phyloP scores from a whole-genome alignment of 2,888 invertebrate species.

The Halocaridina rubra region DNA sequence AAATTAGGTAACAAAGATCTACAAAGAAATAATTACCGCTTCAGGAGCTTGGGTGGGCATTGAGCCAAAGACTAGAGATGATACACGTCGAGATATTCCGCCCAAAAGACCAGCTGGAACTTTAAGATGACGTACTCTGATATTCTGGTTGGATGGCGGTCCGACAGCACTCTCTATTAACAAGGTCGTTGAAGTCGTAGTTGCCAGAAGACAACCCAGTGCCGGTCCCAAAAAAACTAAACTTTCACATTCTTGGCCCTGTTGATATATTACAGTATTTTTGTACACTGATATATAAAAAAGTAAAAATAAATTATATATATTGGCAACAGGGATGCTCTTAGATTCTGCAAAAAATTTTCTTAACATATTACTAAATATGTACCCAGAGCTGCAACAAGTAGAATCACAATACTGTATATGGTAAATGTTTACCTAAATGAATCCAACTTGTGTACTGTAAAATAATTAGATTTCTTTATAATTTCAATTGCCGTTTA shows the following conservation, averaged over 20 bases:
- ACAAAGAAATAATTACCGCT: slow-evolving; percentile 63
- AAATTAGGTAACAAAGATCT: slow-evolving; percentile 15
- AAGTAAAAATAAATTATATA: too few species aligned
- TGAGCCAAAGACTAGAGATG: slow-evolving; percentile 82
- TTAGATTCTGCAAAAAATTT: too few species aligned
- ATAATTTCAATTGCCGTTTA: too few species aligned
- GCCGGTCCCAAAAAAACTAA: slow-evolving; percentile 77
- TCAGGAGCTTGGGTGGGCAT: slow-evolving; percentile 68
- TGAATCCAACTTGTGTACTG: too few species aligned
- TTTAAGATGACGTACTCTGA: slow-evolving; percentile 68
- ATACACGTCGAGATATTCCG: slow-evolving; percentile 84
- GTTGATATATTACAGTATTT: too few species aligned
- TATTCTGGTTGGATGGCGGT: slow-evolving; percentile 73
- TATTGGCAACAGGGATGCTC: too few species aligned
- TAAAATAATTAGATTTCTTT: too few species aligned
- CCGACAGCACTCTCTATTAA: slow-evolving; percentile 74
- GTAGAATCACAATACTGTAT: too few species aligned
- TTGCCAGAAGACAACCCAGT: slow-evolving; percentile 83
- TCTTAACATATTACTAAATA: too few species aligned
- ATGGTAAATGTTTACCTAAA: too few species aligned
- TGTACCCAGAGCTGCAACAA: too few species aligned
- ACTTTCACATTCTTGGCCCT: slow-evolving; percentile 85
- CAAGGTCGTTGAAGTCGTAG: slow-evolving; percentile 90
- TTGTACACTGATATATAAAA: too few species aligned
- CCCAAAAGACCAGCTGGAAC: slow-evolving; percentile 75